Percentiles rank a stretch among this genome's conserved stretches.
Conservation (phyloP, 2,797 vertebrate genomes). For the Molothrus ater region DNA sequence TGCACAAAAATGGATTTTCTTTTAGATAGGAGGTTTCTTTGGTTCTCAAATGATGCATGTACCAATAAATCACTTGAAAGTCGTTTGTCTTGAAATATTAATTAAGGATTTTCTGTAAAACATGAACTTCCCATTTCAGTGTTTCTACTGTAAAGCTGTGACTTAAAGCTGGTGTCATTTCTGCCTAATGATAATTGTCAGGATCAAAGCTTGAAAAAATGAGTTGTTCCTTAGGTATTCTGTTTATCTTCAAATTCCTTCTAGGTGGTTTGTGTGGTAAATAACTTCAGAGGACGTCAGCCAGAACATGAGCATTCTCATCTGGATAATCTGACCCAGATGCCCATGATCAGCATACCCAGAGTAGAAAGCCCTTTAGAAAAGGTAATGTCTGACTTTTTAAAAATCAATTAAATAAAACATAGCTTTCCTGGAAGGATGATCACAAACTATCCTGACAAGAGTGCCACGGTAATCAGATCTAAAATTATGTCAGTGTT, state of each 20-base stretch:
- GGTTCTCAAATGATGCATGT: background rate
- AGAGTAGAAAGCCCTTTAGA: slow-evolving; percentile 92
- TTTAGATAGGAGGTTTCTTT: background rate
- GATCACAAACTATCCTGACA: background rate
- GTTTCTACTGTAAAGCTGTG: background rate
- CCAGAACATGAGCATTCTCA: slow-evolving; percentile 84
- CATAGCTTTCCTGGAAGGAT: background rate
- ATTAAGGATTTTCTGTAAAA: slow-evolving; percentile 32
- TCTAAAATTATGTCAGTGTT: background rate
- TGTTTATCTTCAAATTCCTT: slow-evolving; percentile 53
- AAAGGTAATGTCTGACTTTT: slow-evolving; percentile 87
- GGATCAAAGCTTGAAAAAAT: background rate
- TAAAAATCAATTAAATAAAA: slow-evolving; percentile 62
- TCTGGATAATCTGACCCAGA: slow-evolving; percentile 76
- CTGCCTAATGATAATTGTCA: background rate
- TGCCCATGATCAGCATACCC: slow-evolving; percentile 85
- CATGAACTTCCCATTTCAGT: background rate
- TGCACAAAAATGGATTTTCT: background rate
- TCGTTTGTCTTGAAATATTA: slow-evolving; percentile 34
- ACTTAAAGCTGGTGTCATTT: slow-evolving; percentile 27
- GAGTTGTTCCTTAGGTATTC: slow-evolving; percentile 7
- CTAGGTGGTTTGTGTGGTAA: slow-evolving; percentile 97
- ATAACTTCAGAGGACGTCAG: slow-evolving; percentile 95
- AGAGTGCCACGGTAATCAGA: background rate
- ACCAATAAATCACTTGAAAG: background rate